Conservation (phyloP, 2,113 vertebrate genomes). For the Cygnus atratus region DNA sequence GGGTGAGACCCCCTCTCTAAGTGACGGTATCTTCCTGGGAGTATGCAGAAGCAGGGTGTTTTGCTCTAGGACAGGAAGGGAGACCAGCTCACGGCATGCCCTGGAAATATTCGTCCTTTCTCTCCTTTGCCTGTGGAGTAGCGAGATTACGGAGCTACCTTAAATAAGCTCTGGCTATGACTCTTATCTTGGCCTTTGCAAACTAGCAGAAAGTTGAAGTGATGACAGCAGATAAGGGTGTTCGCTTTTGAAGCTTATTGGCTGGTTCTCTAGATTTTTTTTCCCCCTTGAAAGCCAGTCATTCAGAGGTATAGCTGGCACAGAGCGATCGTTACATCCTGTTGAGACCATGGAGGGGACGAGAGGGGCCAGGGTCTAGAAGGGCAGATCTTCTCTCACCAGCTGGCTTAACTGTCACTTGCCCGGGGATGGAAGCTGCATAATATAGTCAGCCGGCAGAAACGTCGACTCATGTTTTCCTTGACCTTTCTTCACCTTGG, state of each 20-base stretch:
- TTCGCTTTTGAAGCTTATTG: constrained; percentile 67
- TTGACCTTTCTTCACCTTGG: constrained; percentile 63
- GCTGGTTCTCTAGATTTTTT: constrained; percentile 33
- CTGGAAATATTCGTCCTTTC: not conserved
- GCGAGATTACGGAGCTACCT: constrained; percentile 57
- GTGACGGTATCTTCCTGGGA: not conserved
- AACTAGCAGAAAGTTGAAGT: constrained; percentile 73
- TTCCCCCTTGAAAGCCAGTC: constrained; percentile 15
- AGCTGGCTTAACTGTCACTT: not conserved
- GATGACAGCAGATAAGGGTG: constrained; percentile 75
- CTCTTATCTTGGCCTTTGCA: constrained; percentile 70
- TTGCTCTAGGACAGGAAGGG: not conserved
- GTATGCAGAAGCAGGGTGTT: not conserved
- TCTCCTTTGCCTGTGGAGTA: not conserved
- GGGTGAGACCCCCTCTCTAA: not conserved
- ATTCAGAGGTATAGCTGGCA: constrained; percentile 38
- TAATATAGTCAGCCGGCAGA: not conserved
- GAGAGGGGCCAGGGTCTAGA: not conserved
- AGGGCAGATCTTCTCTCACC: not conserved
- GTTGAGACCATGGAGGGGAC: not conserved
- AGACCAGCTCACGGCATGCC: not conserved
- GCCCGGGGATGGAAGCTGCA: not conserved
- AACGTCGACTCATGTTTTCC: not conserved
- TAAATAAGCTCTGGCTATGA: constrained; percentile 60
- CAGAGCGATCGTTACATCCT: rapidly evolving